Base-by-base conservation (phyloP, 2,113 vertebrate species). In the Chionodraco myersi region DNA sequence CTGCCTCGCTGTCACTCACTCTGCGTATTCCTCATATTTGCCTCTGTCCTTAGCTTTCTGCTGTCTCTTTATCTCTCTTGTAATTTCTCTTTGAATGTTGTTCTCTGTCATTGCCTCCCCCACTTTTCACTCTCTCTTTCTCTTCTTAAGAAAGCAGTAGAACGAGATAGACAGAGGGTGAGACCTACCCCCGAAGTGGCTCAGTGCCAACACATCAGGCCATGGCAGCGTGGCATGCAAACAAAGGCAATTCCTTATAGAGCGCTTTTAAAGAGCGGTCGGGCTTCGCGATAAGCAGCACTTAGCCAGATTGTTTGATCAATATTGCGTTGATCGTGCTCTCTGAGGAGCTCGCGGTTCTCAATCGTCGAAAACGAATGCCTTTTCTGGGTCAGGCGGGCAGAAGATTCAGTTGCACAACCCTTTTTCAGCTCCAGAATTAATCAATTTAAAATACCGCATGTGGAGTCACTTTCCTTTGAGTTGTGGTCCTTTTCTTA, bases 281-380 rank as follows among this genome's bases (percentile, higher is more conserved):
- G 63, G 80, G 70, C 79, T 44, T 87, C 62, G 64, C 88, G 76
- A 82, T 67, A 53, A 84, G 80, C 79, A 68, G 75, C 86, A 89
- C 90, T 94, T 92, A 88, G 76, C 36, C 11, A 83, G 80, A 92
- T 90, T 86, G 89, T 93, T 90, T 90, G 84, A 89, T 91, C 82
- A 79, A 88, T 92, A 91, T 72, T 78, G 71, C 51, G 77, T 73
- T 86, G 82, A 91, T 87, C 30, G 52, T 64, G 78, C 85, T 85
- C 85, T 80, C 80, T 6, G 61, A 86, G 92, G 84, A 79, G 71
- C 64, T 74, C 66, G 23, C 75, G 53, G 62, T 77, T 90, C 82
- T 82, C 76, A 68, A 21, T 51, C 10, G 54, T 70, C 44, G n/a
- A 41, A 36, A n/a, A 26, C 23, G 80, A 70, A 73, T 48, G 77